Percentiles rank a stretch among this genome's conserved stretches.
These are phyloP conservation scores for Oreochromis grahami DNA, from an alignment of 2,797 vertebrate species.

Conservation along the genomic window DNA sequence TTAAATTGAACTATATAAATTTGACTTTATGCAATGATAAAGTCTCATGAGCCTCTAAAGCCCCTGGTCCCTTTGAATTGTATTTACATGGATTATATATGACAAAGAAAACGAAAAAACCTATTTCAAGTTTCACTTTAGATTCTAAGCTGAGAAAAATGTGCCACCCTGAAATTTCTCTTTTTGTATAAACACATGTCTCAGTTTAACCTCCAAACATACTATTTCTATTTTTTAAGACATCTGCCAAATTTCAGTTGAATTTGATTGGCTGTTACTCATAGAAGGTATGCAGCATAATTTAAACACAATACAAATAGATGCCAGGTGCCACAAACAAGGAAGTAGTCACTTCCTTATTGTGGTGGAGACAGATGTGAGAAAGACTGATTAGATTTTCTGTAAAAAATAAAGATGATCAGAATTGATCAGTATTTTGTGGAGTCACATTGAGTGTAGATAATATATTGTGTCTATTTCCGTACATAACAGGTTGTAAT, in stretches of 20 bases:
- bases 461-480: not conserved
- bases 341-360: not conserved
- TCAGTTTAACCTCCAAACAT: not conserved
- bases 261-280: not conserved
- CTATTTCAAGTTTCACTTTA: not conserved
- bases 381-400: not conserved
- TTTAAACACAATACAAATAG: not conserved
- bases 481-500: fast-evolving
- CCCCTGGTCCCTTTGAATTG: not conserved
- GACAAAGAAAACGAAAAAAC: not conserved
- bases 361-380: not conserved
- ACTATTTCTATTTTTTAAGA: not conserved
- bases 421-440: not conserved
- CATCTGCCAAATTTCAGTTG: not conserved
- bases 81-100: not conserved
- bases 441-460: not conserved
- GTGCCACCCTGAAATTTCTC: fast-evolving
- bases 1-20: not conserved
- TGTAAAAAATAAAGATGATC: not conserved
- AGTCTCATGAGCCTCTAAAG: fast-evolving
- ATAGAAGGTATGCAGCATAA: not conserved
- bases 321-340: not conserved
- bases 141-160: not conserved
- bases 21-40: not conserved
- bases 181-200: fast-evolving